Percentiles rank a stretch among this genome's conserved stretches.
Conservation (phyloP, 2,888 invertebrate species). For the Polietes domitor region DNA sequence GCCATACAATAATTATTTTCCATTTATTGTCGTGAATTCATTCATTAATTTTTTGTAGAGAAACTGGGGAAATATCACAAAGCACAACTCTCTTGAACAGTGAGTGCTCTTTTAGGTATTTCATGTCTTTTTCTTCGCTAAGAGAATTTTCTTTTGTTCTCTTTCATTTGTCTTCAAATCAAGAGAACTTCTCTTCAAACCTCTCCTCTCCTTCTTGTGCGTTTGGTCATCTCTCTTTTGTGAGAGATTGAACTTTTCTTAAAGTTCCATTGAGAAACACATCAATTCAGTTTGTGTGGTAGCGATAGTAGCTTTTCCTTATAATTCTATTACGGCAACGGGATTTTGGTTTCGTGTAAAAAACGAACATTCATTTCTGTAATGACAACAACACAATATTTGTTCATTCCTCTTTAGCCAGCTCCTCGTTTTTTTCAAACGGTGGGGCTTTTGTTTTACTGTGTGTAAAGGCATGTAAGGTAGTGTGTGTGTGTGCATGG, state of each 20-base stretch:
- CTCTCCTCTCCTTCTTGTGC: not conserved
- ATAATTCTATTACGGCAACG: slow-evolving; percentile 52
- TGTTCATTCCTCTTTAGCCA: slow-evolving; percentile 31
- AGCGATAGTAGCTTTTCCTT: slow-evolving; percentile 1
- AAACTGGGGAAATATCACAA: not conserved
- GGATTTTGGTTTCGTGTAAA: slow-evolving; percentile 27
- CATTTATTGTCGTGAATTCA: slow-evolving; percentile 13
- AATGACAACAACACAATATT: not conserved
- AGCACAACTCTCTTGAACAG: not conserved
- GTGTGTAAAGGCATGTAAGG: not conserved
- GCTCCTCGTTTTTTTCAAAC: slow-evolving; percentile 37
- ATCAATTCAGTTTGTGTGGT: slow-evolving; percentile 3
- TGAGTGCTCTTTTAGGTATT: too few relatives aligned
- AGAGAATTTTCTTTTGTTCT: not conserved
- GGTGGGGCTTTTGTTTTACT: not conserved
- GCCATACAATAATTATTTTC: slow-evolving; percentile 31
- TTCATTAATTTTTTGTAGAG: not conserved
- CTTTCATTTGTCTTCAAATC: not conserved
- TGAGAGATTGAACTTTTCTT: not conserved
- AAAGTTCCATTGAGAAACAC: not conserved
- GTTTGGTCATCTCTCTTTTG: not conserved
- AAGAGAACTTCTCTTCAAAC: not conserved
- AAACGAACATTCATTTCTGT: too few relatives aligned
- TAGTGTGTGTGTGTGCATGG: slow-evolving; percentile 11
- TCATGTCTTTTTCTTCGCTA: not conserved